These are phyloP conservation scores for Distichodus sexfasciatus DNA, from an alignment of 2,797 vertebrate genomes.

Conservation along the genomic window DNA sequence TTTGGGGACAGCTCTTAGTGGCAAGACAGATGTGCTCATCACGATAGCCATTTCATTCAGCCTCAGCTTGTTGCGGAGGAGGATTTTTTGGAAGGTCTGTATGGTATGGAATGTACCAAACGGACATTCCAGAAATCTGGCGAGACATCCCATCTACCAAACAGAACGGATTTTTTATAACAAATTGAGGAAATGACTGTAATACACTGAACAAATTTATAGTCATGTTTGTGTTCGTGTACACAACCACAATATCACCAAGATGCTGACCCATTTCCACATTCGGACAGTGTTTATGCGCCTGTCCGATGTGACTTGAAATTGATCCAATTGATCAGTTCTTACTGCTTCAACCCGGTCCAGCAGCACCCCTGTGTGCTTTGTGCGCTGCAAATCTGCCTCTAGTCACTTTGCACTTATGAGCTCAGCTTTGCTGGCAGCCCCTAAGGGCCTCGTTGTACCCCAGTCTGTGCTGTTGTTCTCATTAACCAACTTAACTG, in stretches of 20 bases:
- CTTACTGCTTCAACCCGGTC: no score
- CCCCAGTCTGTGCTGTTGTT: slow-evolving; percentile 28
- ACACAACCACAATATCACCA: no score
- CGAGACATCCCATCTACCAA: slow-evolving; percentile 18
- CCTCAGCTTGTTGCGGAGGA: slow-evolving; percentile 1
- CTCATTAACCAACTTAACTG: slow-evolving; percentile 29
- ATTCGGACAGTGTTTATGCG: no score
- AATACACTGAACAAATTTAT: background rate
- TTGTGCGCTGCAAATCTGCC: slow-evolving; percentile 17
- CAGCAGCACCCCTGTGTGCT: no score
- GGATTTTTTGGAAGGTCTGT: slow-evolving; percentile 23
- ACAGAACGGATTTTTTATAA: slow-evolving; percentile 28
- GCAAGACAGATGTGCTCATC: slow-evolving; percentile 45
- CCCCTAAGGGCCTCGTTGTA: slow-evolving; percentile 14
- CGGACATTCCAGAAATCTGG: no score
- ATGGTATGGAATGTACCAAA: slow-evolving; percentile 32
- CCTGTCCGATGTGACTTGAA: no score
- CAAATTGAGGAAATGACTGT: background rate
- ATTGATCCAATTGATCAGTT: no score
- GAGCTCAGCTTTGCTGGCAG: slow-evolving; percentile 46
- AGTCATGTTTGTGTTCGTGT: no score
- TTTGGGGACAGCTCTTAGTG: slow-evolving; percentile 28
- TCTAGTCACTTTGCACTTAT: slow-evolving; percentile 16
- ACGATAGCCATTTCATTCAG: slow-evolving; percentile 47
- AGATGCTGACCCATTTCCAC: no score